These are phyloP conservation scores for Merodon equestris DNA, from an alignment of 2,888 invertebrate species.

Conservation along the genomic window DNA sequence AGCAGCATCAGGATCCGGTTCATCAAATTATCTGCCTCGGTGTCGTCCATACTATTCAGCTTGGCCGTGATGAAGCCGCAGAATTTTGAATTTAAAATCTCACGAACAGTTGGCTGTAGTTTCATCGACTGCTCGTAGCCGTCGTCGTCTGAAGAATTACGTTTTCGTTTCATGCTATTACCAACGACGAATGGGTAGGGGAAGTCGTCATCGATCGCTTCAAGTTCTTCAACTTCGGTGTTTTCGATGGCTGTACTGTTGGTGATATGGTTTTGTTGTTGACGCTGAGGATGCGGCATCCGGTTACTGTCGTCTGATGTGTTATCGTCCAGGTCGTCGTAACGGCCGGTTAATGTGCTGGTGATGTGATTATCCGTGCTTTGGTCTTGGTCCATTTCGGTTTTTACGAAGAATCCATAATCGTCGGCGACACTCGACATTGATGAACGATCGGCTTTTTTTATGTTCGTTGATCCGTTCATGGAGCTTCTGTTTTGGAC, in stretches of 20 bases:
- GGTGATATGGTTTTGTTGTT: slow-evolving; percentile 20
- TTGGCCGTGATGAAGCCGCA: slow-evolving; percentile 77
- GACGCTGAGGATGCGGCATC: slow-evolving; percentile 62
- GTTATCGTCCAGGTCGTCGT: slow-evolving; percentile 73
- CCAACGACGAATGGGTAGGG: slow-evolving; percentile 77
- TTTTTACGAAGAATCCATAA: slow-evolving; percentile 75
- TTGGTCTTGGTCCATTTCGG: slow-evolving; percentile 74
- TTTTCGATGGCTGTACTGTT: slow-evolving; percentile 29
- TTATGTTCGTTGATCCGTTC: slow-evolving; percentile 67
- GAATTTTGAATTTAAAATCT: slow-evolving; percentile 76
- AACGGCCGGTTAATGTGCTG: slow-evolving; percentile 75
- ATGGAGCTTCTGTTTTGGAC: slow-evolving; percentile 32
- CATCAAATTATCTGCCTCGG: slow-evolving; percentile 77
- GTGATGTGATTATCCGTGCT: slow-evolving; percentile 76
- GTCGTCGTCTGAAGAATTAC: slow-evolving; percentile 56
- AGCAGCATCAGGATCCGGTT: slow-evolving; percentile 76
- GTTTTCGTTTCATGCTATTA: slow-evolving; percentile 67
- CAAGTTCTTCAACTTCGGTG: slow-evolving; percentile 76
- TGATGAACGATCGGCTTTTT: slow-evolving; percentile 53
- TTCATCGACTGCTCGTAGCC: slow-evolving; percentile 68
- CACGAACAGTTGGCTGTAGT: slow-evolving; percentile 75
- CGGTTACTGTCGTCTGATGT: slow-evolving; percentile 62
- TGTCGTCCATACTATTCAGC: slow-evolving; percentile 77
- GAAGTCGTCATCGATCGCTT: slow-evolving; percentile 77
- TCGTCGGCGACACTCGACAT: slow-evolving; percentile 72